phyloP scores from a whole-genome alignment of 2,113 vertebrate genomes.

The Tetraodon nigroviridis region DNA sequence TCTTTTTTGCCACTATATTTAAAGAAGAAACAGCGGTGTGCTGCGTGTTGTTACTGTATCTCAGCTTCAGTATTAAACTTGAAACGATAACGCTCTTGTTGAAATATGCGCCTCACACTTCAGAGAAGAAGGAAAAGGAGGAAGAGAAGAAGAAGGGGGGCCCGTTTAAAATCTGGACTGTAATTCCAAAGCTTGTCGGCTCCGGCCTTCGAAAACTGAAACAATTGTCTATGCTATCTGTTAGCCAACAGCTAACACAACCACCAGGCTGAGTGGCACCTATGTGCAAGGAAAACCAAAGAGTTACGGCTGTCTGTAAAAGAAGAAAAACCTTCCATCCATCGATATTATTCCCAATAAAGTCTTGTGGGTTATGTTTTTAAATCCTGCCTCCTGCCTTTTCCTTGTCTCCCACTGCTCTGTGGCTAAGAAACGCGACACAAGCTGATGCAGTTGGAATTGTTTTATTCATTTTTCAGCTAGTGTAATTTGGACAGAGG shows the following conservation, averaged over 20 bases:
- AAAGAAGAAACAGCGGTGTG: conserved; percentile 57
- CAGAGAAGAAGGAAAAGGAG: background rate
- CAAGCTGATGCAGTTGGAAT: conserved; percentile 3
- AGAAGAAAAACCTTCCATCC: conserved; percentile 73
- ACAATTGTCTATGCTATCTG: conserved; percentile 46
- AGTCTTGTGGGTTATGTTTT: conserved; percentile 85
- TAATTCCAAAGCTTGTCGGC: conserved; percentile 8
- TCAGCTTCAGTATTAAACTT: conserved; percentile 77
- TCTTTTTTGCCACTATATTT: conserved; percentile 67
- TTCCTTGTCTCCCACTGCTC: conserved; percentile 2
- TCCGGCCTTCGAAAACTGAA: conserved; percentile 37
- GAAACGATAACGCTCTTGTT: conserved; percentile 65
- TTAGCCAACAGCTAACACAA: conserved; percentile 35
- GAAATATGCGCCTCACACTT: conserved; percentile 26
- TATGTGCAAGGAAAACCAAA: conserved; percentile 45
- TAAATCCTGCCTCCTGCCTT: conserved; percentile 43
- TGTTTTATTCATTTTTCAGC: conserved; percentile 42
- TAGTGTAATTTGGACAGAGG: background rate
- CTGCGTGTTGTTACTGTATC: conserved; percentile 75
- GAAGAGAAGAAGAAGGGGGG: conserved; percentile 6
- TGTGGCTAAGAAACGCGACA: conserved; percentile 16
- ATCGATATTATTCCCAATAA: conserved; percentile 83
- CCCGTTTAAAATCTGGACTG: conserved; percentile 5
- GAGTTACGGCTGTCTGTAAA: conserved; percentile 42
- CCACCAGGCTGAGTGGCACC: background rate